Base-by-base conservation (phyloP, 2,113 vertebrate genomes). In the Loxodonta africana region DNA sequence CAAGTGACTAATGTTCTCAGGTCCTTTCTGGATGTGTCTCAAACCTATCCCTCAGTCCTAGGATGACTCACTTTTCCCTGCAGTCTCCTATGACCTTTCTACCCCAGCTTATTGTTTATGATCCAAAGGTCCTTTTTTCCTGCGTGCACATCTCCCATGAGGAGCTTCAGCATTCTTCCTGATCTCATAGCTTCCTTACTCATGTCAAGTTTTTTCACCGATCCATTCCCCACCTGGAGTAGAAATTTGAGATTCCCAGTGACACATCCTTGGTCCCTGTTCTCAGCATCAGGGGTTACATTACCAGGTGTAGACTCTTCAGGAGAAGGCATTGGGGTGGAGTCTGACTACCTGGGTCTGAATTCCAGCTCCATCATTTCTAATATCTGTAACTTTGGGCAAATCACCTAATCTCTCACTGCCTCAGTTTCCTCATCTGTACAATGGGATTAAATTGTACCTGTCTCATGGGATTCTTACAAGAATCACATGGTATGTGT, bases 351-450 rank as follows among this genome's bases (percentile, higher is more conserved):
- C 60, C 23, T 78, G 62, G 15, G 28, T 23, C 46, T 87, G 17
- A 69, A 71, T 82, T 77, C 53, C 25, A 76, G 65, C 37, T 48
- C 28, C 0, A 23, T 15, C 26, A 28, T 51, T 74, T 89, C 37
- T 83, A 88, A 65, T 63, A 90, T 88, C 46, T 77, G 28, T 94
- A 62, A 95, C 28, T 18, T 9, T 84, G 69, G 44, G 30, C 48
- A 84, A 86, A 85, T 80, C 51, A 28, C 44, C 82, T 90, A 86
- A 53, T 25, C 17, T 48, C 28, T 96, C 11, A 88, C 28, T 90
- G 62, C 17, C 65, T 83, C 8, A 48, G 14, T 48, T 77, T 80
- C n/a, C 20, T 94, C 21, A 93, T 67, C 63, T 93, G 48, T 78
- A 67, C 33, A 84, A 41, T 88, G 44, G 30, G 60, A 23, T 85